Percentiles rank a stretch among this genome's conserved stretches.
These are phyloP conservation scores for Leptobrachium ailaonicum DNA, from an alignment of 2,113 vertebrate genomes.

Conservation along the genomic window DNA sequence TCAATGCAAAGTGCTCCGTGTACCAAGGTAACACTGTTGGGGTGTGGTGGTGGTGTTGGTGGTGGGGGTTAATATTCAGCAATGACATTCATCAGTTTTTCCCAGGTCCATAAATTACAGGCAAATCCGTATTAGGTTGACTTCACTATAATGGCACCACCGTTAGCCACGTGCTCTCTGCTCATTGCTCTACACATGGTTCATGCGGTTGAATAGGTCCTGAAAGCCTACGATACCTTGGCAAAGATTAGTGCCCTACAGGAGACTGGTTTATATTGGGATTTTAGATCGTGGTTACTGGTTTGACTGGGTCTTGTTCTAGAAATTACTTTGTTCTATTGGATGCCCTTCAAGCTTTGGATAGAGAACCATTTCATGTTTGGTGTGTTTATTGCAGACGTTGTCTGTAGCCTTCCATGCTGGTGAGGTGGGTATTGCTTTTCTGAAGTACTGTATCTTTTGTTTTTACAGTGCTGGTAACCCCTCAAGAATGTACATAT, in stretches of 20 bases:
- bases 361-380: not conserved
- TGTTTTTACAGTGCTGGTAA: no score
- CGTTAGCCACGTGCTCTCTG: not conserved
- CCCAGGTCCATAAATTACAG: no score
- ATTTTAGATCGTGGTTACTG: constrained; percentile 11
- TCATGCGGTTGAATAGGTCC: not conserved
- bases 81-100: no score
- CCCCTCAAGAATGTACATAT: no score
- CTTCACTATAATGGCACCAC: not conserved
- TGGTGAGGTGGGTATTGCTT: no score
- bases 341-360: constrained; percentile 9
- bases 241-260: not conserved
- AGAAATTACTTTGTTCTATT: constrained; percentile 25
- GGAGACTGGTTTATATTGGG: not conserved
- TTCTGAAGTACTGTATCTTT: no score
- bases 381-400: not conserved
- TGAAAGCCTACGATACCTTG: not conserved
- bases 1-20: no score
- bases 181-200: not conserved
- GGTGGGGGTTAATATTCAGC: no score
- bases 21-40: no score
- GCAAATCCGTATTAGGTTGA: no score
- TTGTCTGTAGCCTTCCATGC: no score
- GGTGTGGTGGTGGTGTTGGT: no score
- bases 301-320: constrained; percentile 9